Percentiles rank a stretch among this genome's conserved stretches.
These are phyloP conservation scores for Sylvilagus bachmani DNA, from an alignment of 2,113 vertebrate species.

Conservation along the genomic window DNA sequence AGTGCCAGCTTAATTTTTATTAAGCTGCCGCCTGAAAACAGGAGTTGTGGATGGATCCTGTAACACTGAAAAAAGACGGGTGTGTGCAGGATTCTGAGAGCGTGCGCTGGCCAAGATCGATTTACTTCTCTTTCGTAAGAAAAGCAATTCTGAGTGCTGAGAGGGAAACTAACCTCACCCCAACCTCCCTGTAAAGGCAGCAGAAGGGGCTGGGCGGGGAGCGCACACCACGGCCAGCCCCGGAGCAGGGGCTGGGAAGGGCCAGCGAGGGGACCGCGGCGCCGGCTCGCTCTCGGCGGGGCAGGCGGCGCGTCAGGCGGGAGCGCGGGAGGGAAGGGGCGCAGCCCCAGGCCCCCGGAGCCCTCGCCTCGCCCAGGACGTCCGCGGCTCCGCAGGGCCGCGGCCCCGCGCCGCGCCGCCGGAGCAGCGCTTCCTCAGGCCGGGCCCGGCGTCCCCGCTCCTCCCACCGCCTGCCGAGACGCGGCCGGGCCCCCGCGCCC, in stretches of 20 bases:
- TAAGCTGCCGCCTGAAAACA: constrained; percentile 44
- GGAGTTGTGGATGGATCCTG: background rate
- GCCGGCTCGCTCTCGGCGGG: background rate
- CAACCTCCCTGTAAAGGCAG: background rate
- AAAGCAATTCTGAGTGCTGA: background rate
- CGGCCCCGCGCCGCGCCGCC: background rate
- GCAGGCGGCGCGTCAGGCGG: background rate
- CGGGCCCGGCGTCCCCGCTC: background rate
- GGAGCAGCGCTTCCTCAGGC: background rate
- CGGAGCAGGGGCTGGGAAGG: background rate
- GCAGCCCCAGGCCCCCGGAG: background rate
- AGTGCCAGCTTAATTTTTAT: constrained; percentile 24
- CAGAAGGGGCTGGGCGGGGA: background rate
- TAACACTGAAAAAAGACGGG: background rate
- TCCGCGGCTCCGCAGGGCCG: background rate
- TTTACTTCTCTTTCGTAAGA: background rate
- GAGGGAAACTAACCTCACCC: background rate
- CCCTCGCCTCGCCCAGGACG: background rate
- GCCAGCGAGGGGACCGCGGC: background rate
- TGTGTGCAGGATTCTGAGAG: background rate
- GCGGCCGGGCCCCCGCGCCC: background rate
- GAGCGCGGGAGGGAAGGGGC: fast-evolving
- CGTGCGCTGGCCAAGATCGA: background rate
- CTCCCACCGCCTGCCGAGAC: background rate
- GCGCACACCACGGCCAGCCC: background rate